Percentiles rank a stretch among this genome's conserved stretches.
phyloP scores from a whole-genome alignment of 2,888 invertebrate genomes.

The Augiades crinisus region DNA sequence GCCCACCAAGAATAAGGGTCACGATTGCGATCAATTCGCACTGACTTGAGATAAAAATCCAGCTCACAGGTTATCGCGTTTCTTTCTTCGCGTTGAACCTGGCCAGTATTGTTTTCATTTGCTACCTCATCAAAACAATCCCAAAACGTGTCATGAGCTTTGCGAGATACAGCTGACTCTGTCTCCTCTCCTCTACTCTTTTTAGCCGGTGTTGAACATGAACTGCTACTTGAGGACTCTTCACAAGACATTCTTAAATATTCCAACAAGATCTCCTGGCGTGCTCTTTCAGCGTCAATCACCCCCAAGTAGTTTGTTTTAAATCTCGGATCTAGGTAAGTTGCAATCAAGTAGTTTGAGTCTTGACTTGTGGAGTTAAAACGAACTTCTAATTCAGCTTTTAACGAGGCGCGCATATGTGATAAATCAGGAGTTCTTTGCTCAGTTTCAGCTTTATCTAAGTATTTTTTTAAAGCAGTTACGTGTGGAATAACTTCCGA shows the following conservation, averaged over 20 bases:
- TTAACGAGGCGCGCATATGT: no score
- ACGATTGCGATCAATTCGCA: slow-evolving; percentile 28
- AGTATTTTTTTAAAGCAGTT: slow-evolving; percentile 28
- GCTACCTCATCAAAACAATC: slow-evolving; percentile 33
- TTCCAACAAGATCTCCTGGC: slow-evolving; percentile 5
- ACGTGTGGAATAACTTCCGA: slow-evolving; percentile 36
- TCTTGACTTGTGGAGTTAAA: not conserved
- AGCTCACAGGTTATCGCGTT: slow-evolving; percentile 27
- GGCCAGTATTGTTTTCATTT: slow-evolving; percentile 30
- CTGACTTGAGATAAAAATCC: slow-evolving; percentile 33
- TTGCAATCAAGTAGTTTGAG: slow-evolving; percentile 14
- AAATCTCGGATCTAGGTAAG: slow-evolving; percentile 10
- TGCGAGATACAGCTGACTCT: slow-evolving; percentile 25
- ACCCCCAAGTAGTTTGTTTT: slow-evolving; percentile 1
- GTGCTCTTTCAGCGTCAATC: not conserved
- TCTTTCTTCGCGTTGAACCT: slow-evolving; percentile 19
- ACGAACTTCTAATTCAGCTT: not conserved
- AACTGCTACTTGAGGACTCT: slow-evolving; percentile 10
- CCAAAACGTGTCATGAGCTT: slow-evolving; percentile 34
- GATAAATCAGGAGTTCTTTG: no score
- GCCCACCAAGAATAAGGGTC: slow-evolving; percentile 6
- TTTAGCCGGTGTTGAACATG: slow-evolving; percentile 28
- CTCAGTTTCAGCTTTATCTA: slow-evolving; percentile 27
- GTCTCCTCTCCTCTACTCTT: slow-evolving; percentile 27
- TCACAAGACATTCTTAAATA: slow-evolving; percentile 10